A percentile compares a stretch with the other conserved stretches of the same genome.
phyloP scores from a whole-genome alignment of 2,797 vertebrate genomes.

The Anolis apletophallus region DNA sequence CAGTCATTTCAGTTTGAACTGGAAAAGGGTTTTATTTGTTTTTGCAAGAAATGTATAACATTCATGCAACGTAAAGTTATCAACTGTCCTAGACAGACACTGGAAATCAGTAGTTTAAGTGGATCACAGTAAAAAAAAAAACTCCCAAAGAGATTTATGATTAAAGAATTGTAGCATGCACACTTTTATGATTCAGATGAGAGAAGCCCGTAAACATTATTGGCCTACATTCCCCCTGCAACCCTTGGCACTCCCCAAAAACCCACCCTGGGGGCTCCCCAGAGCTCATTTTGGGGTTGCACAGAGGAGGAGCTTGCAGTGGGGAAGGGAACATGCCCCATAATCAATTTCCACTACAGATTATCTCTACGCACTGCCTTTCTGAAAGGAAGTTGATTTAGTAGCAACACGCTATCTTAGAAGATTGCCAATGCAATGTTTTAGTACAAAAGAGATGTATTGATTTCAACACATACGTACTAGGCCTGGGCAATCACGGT shows the following conservation, averaged over 20 bases:
- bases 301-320: not conserved
- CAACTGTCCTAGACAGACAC: not conserved
- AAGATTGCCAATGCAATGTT: slow-evolving; percentile 7
- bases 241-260: not conserved
- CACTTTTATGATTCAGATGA: not conserved
- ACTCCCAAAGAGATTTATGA: not conserved
- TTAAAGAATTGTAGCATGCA: not conserved
- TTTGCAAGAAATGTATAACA: not conserved
- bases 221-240: not conserved
- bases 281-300: not conserved
- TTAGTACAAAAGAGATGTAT: not conserved
- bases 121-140: not conserved
- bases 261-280: not conserved
- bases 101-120: slow-evolving; percentile 25
- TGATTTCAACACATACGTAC: not conserved
- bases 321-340: not conserved
- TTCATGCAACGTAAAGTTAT: not conserved
- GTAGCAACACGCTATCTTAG: not conserved
- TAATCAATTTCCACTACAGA: no score
- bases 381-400: not conserved
- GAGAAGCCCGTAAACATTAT: not conserved
- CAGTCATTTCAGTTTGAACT: not conserved
- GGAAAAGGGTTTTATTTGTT: slow-evolving; percentile 1
- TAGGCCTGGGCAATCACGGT: no score
- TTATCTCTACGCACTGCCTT: not conserved